Conservation (phyloP, 2,797 vertebrate species). For the Cirrhinus molitorella region DNA sequence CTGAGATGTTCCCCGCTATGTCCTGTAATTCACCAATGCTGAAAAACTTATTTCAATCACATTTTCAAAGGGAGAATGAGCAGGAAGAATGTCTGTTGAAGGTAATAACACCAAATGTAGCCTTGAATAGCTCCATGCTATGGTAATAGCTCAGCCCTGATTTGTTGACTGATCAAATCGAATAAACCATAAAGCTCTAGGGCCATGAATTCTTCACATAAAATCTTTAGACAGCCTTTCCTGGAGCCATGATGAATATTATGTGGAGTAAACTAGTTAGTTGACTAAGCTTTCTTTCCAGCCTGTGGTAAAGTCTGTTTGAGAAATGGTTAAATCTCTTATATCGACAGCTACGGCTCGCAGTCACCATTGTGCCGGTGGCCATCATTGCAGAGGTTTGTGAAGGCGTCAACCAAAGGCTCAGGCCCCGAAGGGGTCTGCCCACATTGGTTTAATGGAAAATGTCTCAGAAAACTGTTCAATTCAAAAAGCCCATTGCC, state of each 20-base stretch:
- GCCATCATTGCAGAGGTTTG: conserved; percentile 47
- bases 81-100: not conserved
- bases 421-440: conserved; percentile 33
- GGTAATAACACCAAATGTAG: not conserved
- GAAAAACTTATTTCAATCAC: conserved; percentile 22
- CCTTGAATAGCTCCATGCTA: not conserved
- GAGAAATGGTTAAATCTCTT: conserved; percentile 44
- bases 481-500: conserved; percentile 40
- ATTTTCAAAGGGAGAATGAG: not conserved
- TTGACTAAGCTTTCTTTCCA: conserved; percentile 31
- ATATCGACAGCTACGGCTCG: conserved; percentile 24
- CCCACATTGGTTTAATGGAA: conserved; percentile 52
- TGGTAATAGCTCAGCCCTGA: not conserved
- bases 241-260: conserved; percentile 25
- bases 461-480: conserved; percentile 41
- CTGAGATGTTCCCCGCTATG: conserved; percentile 14
- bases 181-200: conserved; percentile 13
- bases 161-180: conserved; percentile 7
- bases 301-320: conserved; percentile 10
- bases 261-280: conserved; percentile 12
- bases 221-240: conserved; percentile 6
- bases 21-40: conserved; percentile 24
- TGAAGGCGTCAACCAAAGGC: conserved; percentile 55
- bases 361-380: conserved; percentile 30
- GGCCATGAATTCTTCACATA: conserved; percentile 7